Percentiles rank a stretch among this genome's conserved stretches.
Evolutionary conservation across 2,113 vertebrate genomes (phyloP).

Genomic region (Marmota monax): DNA sequence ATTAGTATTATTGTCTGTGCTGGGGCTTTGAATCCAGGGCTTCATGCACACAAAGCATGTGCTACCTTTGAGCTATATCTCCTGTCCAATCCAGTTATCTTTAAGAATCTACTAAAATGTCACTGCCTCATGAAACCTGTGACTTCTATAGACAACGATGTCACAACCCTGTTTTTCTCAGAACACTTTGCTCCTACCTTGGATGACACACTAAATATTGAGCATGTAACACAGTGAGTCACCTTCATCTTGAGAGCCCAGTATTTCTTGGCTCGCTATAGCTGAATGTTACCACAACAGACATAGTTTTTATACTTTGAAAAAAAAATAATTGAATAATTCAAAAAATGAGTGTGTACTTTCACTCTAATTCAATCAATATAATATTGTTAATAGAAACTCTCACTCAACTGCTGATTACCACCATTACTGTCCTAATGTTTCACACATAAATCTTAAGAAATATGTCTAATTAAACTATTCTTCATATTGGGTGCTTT

Average conservation of each 20-base stretch:
- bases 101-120: background rate
- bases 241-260: background rate
- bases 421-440: background rate
- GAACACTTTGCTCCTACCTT: background rate
- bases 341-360: background rate
- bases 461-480: constrained; percentile 14
- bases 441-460: background rate
- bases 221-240: background rate
- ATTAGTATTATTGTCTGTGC: background rate
- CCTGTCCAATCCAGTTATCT: background rate
- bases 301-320: background rate
- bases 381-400: background rate
- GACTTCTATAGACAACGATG: background rate
- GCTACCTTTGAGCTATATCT: background rate
- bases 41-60: background rate
- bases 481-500: background rate
- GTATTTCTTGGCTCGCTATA: background rate
- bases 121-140: background rate
- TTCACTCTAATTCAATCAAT: background rate
- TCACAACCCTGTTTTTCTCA: background rate
- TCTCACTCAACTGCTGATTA: background rate
- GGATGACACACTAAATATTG: background rate
- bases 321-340: background rate
- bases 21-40: background rate
- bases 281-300: background rate